Conservation (phyloP, 2,888 invertebrate genomes). For the Panorpa germanica region DNA sequence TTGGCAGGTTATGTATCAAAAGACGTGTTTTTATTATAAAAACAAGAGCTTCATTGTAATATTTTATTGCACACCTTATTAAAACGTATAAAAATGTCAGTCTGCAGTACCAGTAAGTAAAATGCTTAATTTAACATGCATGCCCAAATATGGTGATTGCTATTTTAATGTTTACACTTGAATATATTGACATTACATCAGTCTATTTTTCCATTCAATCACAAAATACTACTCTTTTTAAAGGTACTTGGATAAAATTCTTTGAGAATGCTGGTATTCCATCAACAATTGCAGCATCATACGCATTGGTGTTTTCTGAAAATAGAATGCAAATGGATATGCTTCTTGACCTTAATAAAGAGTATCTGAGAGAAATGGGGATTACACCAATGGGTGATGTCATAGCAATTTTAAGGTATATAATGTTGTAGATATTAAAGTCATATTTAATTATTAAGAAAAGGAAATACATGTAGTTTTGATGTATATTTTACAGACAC, state of each 20-base stretch:
- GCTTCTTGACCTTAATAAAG: constrained; percentile 71
- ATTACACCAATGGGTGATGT: constrained; percentile 53
- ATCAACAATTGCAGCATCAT: constrained; percentile 55
- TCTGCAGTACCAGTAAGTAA: no score
- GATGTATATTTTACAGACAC: constrained; percentile 23
- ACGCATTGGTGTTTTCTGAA: constrained; percentile 71
- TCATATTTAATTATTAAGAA: constrained; percentile 3
- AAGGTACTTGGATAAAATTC: constrained; percentile 68
- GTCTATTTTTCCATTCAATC: no score
- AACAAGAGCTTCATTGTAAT: no score
- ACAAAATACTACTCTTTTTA: no score
- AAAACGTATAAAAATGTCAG: no score
- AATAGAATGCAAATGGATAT: constrained; percentile 75
- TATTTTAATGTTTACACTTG: no score
- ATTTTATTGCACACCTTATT: no score
- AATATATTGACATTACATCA: no score
- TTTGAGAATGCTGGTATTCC: constrained; percentile 75
- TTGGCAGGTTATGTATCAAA: no score
- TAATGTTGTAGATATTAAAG: background rate
- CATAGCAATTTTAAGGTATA: constrained; percentile 48
- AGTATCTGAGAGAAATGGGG: constrained; percentile 76
- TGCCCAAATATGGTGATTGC: no score
- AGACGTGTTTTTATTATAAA: no score
- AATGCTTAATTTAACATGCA: no score
- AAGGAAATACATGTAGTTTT: background rate